Evolutionary conservation across 2,113 vertebrate genomes (phyloP).

Genomic region (Eptesicus fuscus): DNA sequence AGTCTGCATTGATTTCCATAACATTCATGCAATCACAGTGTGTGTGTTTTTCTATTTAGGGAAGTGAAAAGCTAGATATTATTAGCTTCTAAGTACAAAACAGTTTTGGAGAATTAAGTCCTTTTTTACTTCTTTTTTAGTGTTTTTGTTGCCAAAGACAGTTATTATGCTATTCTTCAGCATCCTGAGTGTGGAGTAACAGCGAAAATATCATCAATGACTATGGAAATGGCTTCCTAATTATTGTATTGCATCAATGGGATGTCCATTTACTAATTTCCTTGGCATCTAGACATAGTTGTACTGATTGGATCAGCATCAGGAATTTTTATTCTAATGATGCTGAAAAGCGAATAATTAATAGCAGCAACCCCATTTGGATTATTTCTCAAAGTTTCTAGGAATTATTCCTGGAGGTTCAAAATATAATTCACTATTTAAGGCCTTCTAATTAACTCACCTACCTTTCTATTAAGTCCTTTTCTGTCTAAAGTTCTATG

Average conservation of each 20-base stretch:
- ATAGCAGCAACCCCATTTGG: neutral
- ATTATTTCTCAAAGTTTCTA: neutral
- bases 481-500: neutral
- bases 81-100: neutral
- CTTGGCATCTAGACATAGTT: neutral
- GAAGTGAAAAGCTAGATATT: neutral
- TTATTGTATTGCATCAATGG: neutral
- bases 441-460: neutral
- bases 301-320: neutral
- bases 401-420: neutral
- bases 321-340: neutral
- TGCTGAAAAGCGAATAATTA: neutral
- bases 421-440: neutral
- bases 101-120: neutral
- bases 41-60: neutral
- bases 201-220: neutral
- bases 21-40: too few species aligned
- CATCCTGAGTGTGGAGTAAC: neutral
- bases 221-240: neutral
- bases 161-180: neutral
- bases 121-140: neutral
- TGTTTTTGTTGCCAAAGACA: neutral
- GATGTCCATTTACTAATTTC: neutral
- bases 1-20: neutral
- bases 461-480: neutral